Evolutionary conservation across 2,797 vertebrate genomes (phyloP).

Genomic region (Acrocephalus scirpaceus): DNA sequence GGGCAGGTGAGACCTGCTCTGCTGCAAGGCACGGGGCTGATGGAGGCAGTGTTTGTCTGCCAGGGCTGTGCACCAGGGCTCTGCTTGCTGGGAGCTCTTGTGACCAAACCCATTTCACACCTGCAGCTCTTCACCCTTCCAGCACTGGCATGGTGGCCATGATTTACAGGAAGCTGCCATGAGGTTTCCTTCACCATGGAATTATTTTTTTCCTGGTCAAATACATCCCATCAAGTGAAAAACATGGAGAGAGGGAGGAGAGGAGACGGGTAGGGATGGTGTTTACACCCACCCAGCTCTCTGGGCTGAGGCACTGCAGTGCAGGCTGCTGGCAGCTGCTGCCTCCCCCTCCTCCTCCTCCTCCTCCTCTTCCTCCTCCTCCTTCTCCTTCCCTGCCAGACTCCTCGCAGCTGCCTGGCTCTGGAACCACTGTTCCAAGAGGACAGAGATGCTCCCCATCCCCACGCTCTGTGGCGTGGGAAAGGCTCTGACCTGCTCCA

Average conservation of each 20-base stretch:
- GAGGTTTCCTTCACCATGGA: not conserved
- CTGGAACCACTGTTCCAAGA: not conserved
- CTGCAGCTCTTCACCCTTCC: not conserved
- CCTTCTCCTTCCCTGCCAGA: not conserved
- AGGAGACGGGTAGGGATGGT: not conserved
- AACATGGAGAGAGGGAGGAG: not conserved
- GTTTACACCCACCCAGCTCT: not conserved
- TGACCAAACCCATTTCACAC: not conserved
- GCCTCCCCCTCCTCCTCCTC: not conserved
- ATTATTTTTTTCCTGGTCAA: slow-evolving; percentile 34
- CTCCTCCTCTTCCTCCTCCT: not conserved
- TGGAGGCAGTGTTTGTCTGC: not conserved
- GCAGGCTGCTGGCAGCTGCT: not conserved
- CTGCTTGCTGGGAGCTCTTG: not conserved
- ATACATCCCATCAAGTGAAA: not conserved
- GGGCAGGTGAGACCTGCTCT: not conserved
- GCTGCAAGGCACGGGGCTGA: fast-evolving
- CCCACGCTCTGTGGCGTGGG: not conserved
- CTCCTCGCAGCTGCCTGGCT: not conserved
- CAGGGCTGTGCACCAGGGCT: not conserved
- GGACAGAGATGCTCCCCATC: not conserved
- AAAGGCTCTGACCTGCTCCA: not conserved
- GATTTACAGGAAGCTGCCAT: not conserved
- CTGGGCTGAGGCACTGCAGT: not conserved
- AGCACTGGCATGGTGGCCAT: not conserved